Percentiles rank a stretch among this genome's conserved stretches.
Evolutionary conservation across 1,140 invertebrate species (phyloP).

Genomic region (Penaeus japonicus): DNA sequence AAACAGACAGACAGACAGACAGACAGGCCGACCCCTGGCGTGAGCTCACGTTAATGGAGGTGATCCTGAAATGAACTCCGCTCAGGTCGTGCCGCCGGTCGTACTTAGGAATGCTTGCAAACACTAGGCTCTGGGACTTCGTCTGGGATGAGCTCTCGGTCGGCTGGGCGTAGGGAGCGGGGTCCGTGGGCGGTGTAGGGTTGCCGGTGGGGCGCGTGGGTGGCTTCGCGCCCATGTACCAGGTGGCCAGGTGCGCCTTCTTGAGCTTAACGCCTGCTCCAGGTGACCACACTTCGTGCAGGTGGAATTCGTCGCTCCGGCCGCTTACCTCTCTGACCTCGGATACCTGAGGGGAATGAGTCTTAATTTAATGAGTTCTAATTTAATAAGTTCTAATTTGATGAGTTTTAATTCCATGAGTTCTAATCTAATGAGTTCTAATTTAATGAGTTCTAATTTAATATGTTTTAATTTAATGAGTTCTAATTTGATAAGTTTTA

Average conservation of each 20-base stretch:
- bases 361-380: not conserved
- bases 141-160: not conserved
- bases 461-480: no score
- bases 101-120: conserved; percentile 31
- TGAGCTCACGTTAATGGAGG: conserved; percentile 45
- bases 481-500: no score
- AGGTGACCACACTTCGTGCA: not conserved
- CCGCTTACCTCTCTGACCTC: not conserved
- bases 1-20: not conserved
- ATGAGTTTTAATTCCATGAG: no score
- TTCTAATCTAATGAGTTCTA: no score
- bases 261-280: not conserved
- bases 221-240: not conserved
- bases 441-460: no score
- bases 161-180: no score
- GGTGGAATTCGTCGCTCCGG: not conserved
- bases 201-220: not conserved
- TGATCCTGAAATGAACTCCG: conserved; percentile 50
- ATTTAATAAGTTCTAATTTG: no score
- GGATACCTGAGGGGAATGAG: not conserved
- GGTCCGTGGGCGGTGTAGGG: not conserved
- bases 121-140: not conserved
- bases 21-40: no score
- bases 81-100: conserved; percentile 35
- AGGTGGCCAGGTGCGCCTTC: not conserved